Evolutionary conservation across 2,888 invertebrate genomes (phyloP), one percentile per base, ranked within the genome.

Genomic region (Pammene fasciana): DNA sequence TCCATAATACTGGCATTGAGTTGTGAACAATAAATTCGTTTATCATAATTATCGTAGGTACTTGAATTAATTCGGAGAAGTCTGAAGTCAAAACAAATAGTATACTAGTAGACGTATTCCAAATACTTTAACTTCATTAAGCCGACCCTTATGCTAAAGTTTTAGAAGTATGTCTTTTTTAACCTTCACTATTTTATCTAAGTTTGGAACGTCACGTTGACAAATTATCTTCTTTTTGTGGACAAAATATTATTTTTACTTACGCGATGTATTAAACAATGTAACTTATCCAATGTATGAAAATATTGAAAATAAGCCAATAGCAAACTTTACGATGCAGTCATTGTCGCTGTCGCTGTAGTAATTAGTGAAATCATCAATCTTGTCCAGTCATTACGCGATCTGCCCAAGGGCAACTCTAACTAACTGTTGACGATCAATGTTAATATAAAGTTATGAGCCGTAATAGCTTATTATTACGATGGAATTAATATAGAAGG

Each of bases 301-400:
- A 65, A 74, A 75, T 73, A 76, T 78, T 78, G 78, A 78, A 73
- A 65, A 75, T 71, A 74, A 74, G 71, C 81, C 86, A 89, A 89
- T 87, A 87, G 80, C 81, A 72, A 66, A 61, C 67, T 83, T 85
- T 81, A 81, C 81, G 84, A 79, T 81, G 83, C 84, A 86, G 84
- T 84, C 86, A 88, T 90, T 91, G 91, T 92, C 91, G 83, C 88
- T 81, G 91, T 92, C 91, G 83, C 88, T 81, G 81, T 80, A 83
- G 80, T 90, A 90, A 92, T 92, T 91, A 91, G 88, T 87, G 72
- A 84, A 86, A 86, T 86, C 90, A 91, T 92, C 86, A 90, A 92
- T 92, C 92, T 87, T 88, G 73, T 72, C 72, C 71, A 82, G 86
- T 85, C 89, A 89, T 91, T 91, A 91, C 86, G 77, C 78, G 78